Percentiles rank a stretch among this genome's conserved stretches.
These are phyloP conservation scores for Theretra japonica DNA, from an alignment of 2,888 invertebrate genomes.

Conservation along the genomic window DNA sequence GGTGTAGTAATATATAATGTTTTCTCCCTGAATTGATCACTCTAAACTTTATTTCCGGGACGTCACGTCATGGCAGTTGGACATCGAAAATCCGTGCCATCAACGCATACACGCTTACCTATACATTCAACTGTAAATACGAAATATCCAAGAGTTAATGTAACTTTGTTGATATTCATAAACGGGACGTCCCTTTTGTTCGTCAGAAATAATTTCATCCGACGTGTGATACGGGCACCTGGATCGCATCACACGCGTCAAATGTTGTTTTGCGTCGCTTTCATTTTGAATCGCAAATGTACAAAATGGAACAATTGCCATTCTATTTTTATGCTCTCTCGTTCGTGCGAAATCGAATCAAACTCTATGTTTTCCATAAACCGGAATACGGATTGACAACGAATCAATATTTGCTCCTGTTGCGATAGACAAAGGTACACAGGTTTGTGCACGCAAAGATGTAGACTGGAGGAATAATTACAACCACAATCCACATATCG, in stretches of 20 bases:
- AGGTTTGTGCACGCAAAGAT: no score
- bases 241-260: slow-evolving; percentile 37
- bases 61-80: neutral
- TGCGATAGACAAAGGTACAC: no score
- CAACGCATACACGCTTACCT: neutral
- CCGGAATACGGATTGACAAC: no score
- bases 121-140: neutral
- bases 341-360: neutral
- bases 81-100: neutral
- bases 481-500: no score
- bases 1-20: no score
- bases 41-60: no score
- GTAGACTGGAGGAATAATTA: no score
- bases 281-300: slow-evolving; percentile 22
- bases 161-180: slow-evolving; percentile 51
- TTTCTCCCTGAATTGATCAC: no score
- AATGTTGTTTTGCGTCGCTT: slow-evolving; percentile 7
- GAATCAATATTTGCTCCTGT: no score
- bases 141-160: slow-evolving; percentile 43
- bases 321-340: neutral
- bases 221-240: slow-evolving; percentile 45
- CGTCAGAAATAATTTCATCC: slow-evolving; percentile 52
- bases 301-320: slow-evolving; percentile 1
- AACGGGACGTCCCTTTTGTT: slow-evolving; percentile 52
- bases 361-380: neutral